Base-by-base conservation (phyloP, 1,140 invertebrate genomes). In the Bactericera cockerelli region DNA sequence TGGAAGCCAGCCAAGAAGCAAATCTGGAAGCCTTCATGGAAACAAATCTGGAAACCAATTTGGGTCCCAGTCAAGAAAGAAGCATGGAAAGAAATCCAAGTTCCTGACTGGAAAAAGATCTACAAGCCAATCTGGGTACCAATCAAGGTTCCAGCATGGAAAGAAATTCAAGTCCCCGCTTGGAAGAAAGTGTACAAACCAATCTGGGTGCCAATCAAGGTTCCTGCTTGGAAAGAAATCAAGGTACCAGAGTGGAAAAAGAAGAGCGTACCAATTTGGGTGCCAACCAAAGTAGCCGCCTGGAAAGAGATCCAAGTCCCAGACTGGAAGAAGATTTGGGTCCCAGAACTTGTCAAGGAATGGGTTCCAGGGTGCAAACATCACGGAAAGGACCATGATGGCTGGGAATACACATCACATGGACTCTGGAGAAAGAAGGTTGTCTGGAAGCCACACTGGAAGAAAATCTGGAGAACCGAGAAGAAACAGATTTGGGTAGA, bases 1-100 rank as follows among this genome's bases (percentile, higher is more conserved):
- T 86, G 83, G 84, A 85, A 86, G 39, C 61, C 82, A 79, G 82
- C 82, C 63, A 86, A 87, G 68, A 87, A 87, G 64, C 75, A 87
- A 62, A 76, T 85, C 36, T 86, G 83, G 82, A 85, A 85, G 64
- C 80, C 81, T 60, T 75, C 79, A 4, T 86, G 83, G 84, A 86
- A 86, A 66, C 83, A 86, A 66, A 68, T 83, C 1, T 83, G 78
- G 77, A 86, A 86, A 69, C 81, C 84, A 67, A 84, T 86, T 54
- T 86, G 81, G 78, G 65, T 68, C 1, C 68, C 66, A n/a, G 66
- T 64, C 0, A 63, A 67, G 59, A 70, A 69, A 56, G 66, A 67
- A 61, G 78, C 76, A 16, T 74, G 73, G 74, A 79, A 79, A 64
- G 72, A 76, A 67, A 61, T 71, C 14, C 68, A 73, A 64, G 73